Conservation (phyloP, 2,797 vertebrate species). For the Varecia variegata region DNA sequence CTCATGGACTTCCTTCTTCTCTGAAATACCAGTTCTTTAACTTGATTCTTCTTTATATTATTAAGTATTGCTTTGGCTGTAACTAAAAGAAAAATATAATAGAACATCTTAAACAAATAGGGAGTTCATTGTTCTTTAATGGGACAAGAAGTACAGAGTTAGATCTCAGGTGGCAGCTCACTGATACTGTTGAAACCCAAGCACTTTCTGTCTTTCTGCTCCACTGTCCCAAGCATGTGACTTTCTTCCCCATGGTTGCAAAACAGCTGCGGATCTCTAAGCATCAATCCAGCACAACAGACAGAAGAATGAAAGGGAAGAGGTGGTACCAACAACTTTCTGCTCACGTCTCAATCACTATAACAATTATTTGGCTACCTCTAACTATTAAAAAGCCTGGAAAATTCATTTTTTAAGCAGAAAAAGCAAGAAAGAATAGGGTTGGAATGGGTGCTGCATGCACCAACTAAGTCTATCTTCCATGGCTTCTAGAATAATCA, state of each 20-base stretch:
- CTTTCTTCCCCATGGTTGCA: neutral
- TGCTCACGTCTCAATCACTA: neutral
- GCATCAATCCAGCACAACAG: neutral
- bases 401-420: neutral
- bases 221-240: neutral
- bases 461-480: neutral
- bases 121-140: neutral
- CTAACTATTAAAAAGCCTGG: neutral
- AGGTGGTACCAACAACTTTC: neutral
- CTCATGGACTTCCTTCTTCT: neutral
- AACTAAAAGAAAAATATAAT: neutral
- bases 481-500: neutral
- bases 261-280: neutral
- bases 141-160: neutral
- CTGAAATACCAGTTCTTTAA: neutral
- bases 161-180: neutral
- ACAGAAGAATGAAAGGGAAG: neutral
- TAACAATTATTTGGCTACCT: neutral
- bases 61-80: neutral
- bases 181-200: neutral
- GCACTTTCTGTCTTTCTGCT: neutral
- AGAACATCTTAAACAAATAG: neutral
- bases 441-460: neutral
- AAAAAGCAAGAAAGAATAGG: neutral
- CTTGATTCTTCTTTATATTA: neutral